A percentile compares a stretch with the other conserved stretches of the same genome.
These are phyloP conservation scores for Pelmatolapia mariae DNA, from an alignment of 2,113 vertebrate species.

Conservation along the genomic window DNA sequence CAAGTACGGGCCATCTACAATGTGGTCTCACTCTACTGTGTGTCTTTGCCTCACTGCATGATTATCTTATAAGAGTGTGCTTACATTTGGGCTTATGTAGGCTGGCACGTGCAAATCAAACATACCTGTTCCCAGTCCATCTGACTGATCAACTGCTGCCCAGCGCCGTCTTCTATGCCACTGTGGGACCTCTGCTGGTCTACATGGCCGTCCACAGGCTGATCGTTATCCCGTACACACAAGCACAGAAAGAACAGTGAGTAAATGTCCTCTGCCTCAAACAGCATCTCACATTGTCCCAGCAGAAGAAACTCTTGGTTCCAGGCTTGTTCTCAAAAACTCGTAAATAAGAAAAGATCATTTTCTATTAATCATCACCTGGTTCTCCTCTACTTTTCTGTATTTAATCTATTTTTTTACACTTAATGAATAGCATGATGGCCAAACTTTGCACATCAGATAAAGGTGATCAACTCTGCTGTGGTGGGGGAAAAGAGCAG, in stretches of 20 bases:
- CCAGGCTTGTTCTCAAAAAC: background rate
- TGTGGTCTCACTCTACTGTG: background rate
- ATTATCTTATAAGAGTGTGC: background rate
- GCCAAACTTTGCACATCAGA: background rate
- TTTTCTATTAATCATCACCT: background rate
- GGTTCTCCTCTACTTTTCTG: background rate
- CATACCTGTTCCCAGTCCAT: slow-evolving; percentile 94
- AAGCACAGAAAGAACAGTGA: slow-evolving; percentile 89
- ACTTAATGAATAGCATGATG: background rate
- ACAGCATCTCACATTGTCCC: background rate
- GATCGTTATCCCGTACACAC: slow-evolving; percentile 87
- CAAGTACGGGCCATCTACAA: slow-evolving; percentile 75
- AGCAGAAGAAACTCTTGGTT: background rate
- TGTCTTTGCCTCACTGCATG: background rate
- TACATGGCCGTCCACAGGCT: slow-evolving; percentile 88
- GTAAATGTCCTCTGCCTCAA: slow-evolving; percentile 36
- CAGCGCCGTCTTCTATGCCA: slow-evolving; percentile 94
- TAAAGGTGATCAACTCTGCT: background rate
- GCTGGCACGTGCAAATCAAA: slow-evolving; percentile 91
- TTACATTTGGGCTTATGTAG: slow-evolving; percentile 52
- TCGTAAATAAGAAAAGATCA: background rate
- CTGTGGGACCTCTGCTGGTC: slow-evolving; percentile 82
- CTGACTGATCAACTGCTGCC: slow-evolving; percentile 93
- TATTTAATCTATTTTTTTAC: background rate
- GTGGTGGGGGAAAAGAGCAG: background rate